Conservation (phyloP, 2,888 invertebrate genomes). For the Hylaea fasciaria region DNA sequence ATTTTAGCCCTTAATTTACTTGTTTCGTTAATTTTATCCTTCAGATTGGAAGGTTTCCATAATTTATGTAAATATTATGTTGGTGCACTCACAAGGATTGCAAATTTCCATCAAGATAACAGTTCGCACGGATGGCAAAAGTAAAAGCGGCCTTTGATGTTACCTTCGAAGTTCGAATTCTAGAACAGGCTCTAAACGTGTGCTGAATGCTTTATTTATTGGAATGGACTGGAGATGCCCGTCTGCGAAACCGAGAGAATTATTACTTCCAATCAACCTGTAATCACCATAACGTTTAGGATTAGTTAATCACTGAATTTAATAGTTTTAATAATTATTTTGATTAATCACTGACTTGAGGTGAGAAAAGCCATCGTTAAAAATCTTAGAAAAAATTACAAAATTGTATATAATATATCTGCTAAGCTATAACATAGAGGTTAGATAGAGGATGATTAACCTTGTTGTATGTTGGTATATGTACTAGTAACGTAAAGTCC, state of each 20-base stretch:
- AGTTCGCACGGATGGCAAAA: slow-evolving; percentile 26
- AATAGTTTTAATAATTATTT: background rate
- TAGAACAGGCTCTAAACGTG: slow-evolving; percentile 25
- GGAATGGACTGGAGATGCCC: slow-evolving; percentile 16
- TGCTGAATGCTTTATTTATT: slow-evolving; percentile 22
- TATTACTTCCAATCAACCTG: slow-evolving; percentile 29
- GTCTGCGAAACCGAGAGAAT: slow-evolving; percentile 30
- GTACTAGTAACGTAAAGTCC: too few species aligned
- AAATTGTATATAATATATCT: too few species aligned
- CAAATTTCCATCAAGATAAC: slow-evolving; percentile 31
- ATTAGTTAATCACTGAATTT: slow-evolving; percentile 3
- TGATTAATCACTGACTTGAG: background rate
- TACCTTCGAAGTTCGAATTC: slow-evolving; percentile 24
- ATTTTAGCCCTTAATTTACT: slow-evolving; percentile 13
- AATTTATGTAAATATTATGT: slow-evolving; percentile 21
- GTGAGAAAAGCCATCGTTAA: background rate
- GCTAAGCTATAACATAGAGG: too few species aligned
- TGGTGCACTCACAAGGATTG: slow-evolving; percentile 10
- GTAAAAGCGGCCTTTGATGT: slow-evolving; percentile 32
- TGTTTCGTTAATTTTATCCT: slow-evolving; percentile 7
- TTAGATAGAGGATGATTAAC: too few species aligned
- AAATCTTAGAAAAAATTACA: background rate
- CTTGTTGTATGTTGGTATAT: too few species aligned
- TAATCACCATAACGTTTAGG: slow-evolving; percentile 20
- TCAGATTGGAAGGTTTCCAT: slow-evolving; percentile 6